Conservation (phyloP, 2,888 invertebrate genomes). For the Drymonia ruficornis region DNA sequence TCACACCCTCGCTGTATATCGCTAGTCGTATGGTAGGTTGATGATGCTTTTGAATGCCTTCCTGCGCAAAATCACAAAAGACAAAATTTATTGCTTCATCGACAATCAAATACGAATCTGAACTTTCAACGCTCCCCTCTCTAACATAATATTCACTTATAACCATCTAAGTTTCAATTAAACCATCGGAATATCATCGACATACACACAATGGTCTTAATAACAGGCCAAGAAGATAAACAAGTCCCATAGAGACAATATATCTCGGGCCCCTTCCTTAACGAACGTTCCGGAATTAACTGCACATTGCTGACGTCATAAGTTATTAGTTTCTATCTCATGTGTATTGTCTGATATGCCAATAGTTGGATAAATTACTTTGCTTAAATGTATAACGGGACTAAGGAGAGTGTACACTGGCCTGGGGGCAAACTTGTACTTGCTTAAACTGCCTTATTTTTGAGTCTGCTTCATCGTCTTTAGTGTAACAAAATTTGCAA, state of each 20-base stretch:
- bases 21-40: too few species aligned
- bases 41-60: too few species aligned
- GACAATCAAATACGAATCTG: not conserved
- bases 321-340: slow-evolving; percentile 55
- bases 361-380: slow-evolving; percentile 55
- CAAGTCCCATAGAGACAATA: slow-evolving; percentile 71
- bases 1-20: too few species aligned
- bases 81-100: not conserved
- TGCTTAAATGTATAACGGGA: not conserved
- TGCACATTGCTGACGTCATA: slow-evolving; percentile 60
- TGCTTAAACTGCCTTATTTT: slow-evolving; percentile 23
- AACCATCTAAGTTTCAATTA: slow-evolving; percentile 44
- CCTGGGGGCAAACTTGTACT: slow-evolving; percentile 3
- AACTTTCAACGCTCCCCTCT: slow-evolving; percentile 11
- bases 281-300: slow-evolving; percentile 49
- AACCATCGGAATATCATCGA: slow-evolving; percentile 50
- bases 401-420: not conserved
- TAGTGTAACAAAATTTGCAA: too few species aligned
- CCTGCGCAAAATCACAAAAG: too few species aligned
- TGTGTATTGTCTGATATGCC: slow-evolving; percentile 60
- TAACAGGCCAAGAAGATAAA: slow-evolving; percentile 62
- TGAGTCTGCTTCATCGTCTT: too few species aligned
- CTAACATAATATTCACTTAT: slow-evolving; percentile 26
- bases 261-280: slow-evolving; percentile 53
- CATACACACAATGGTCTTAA: slow-evolving; percentile 57